Conservation (phyloP, 2,888 invertebrate genomes). For the Eupithecia subumbrata region DNA sequence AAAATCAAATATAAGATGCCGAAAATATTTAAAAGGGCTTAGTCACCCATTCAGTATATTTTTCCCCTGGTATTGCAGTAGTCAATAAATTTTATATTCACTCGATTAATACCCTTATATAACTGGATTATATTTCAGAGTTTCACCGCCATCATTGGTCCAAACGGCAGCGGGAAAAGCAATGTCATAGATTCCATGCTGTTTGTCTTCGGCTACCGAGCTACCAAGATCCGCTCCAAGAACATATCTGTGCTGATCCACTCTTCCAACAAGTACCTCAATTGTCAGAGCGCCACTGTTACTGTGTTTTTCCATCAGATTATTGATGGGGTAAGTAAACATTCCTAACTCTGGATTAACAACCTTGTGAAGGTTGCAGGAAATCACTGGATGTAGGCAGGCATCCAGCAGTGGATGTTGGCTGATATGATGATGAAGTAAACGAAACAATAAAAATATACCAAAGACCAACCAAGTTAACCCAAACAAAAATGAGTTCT, state of each 20-base stretch:
- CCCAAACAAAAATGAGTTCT: too few species aligned
- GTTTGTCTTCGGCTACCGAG: slow-evolving; percentile 99
- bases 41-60: too few species aligned
- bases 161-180: slow-evolving; percentile 99
- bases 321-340: slow-evolving; percentile 87
- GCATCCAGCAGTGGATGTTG: neutral
- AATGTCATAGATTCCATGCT: slow-evolving; percentile 99
- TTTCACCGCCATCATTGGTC: slow-evolving; percentile 98
- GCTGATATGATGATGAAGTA: too few species aligned
- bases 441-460: too few species aligned
- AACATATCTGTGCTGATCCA: slow-evolving; percentile 97
- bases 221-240: slow-evolving; percentile 97
- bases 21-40: too few species aligned
- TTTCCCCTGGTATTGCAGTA: too few species aligned
- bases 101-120: too few species aligned
- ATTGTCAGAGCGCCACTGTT: slow-evolving; percentile 92
- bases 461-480: too few species aligned
- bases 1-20: too few species aligned
- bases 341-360: neutral
- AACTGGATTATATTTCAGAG: slow-evolving; percentile 84
- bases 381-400: too few species aligned
- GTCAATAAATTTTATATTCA: too few species aligned
- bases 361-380: too few species aligned
- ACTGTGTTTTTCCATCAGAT: slow-evolving; percentile 94
- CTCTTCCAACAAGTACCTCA: slow-evolving; percentile 91